Conservation (phyloP, 2,113 vertebrate genomes). For the Cinclus mexicanus region DNA sequence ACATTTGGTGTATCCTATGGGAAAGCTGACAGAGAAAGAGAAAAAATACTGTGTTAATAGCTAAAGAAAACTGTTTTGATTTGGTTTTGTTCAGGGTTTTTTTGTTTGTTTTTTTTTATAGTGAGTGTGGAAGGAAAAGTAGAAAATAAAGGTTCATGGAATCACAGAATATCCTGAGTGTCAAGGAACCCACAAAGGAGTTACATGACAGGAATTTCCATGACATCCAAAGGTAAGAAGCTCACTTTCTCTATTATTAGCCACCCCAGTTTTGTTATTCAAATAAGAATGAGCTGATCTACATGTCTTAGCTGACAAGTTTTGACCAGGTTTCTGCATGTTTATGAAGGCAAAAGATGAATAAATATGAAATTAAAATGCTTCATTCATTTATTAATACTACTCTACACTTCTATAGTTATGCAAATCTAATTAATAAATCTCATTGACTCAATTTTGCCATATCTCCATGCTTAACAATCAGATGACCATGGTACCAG, state of each 20-base stretch:
- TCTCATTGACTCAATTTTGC: background rate
- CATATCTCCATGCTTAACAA: background rate
- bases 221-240: background rate
- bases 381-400: background rate
- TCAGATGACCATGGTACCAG: background rate
- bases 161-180: background rate
- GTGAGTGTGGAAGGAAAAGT: background rate
- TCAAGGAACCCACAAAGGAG: background rate
- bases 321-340: background rate
- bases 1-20: background rate
- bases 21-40: background rate
- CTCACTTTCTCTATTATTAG: background rate
- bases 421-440: background rate
- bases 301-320: background rate
- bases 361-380: background rate
- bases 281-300: background rate
- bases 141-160: background rate
- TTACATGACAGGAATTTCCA: background rate
- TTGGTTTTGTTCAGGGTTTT: fast-evolving
- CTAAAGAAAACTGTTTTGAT: background rate
- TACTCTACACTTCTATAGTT: background rate
- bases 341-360: background rate
- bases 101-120: background rate
- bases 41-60: background rate
- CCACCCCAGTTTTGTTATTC: background rate